Conservation (phyloP, 2,797 vertebrate genomes). For the Carapus acus region DNA sequence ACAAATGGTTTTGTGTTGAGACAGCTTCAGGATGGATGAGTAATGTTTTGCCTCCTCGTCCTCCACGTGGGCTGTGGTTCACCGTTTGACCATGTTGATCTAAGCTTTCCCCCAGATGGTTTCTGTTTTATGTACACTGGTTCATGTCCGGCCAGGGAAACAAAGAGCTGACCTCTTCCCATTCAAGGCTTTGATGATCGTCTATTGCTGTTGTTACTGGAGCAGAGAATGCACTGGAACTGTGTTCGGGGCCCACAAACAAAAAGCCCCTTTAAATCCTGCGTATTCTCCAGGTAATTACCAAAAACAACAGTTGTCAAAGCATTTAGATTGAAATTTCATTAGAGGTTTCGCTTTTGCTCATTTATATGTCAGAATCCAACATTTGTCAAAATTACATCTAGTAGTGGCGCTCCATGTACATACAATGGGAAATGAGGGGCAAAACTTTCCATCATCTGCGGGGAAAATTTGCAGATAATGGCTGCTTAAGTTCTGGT, state of each 20-base stretch:
- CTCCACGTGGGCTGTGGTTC: slow-evolving; percentile 21
- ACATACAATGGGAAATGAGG: too few species aligned
- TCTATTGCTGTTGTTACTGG: slow-evolving; percentile 33
- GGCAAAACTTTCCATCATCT: too few species aligned
- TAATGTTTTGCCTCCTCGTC: slow-evolving; percentile 13
- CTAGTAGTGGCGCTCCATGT: too few species aligned
- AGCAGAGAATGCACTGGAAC: slow-evolving; percentile 26
- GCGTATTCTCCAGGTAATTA: background rate
- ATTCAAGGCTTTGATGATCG: slow-evolving; percentile 36
- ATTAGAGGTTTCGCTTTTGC: too few species aligned
- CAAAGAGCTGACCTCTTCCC: slow-evolving; percentile 39
- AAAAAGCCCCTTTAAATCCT: slow-evolving; percentile 1
- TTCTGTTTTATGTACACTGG: slow-evolving; percentile 33
- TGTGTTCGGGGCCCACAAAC: slow-evolving; percentile 2
- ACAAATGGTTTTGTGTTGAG: slow-evolving; percentile 18
- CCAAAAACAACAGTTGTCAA: too few species aligned
- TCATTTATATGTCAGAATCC: too few species aligned
- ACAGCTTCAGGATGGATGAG: slow-evolving; percentile 16
- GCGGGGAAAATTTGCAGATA: too few species aligned
- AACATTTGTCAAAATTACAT: too few species aligned
- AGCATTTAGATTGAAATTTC: too few species aligned
- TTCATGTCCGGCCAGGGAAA: slow-evolving; percentile 29
- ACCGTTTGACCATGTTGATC: slow-evolving; percentile 26
- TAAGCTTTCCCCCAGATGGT: slow-evolving; percentile 41
- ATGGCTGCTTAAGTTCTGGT: slow-evolving; percentile 21